phyloP scores from a whole-genome alignment of 2,113 vertebrate genomes.

The Pithys albifrons region DNA sequence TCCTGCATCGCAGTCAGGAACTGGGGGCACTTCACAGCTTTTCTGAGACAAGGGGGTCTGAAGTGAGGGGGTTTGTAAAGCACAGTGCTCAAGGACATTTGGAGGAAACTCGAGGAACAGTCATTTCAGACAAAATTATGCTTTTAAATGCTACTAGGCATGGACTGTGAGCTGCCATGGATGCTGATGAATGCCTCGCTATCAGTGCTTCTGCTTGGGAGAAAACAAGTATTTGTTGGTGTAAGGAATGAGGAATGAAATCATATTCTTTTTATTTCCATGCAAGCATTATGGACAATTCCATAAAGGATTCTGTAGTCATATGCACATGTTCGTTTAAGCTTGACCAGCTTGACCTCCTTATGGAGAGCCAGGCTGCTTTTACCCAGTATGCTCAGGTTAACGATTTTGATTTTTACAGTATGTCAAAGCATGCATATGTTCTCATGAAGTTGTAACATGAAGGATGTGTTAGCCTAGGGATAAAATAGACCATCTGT shows the following conservation, averaged over 20 bases:
- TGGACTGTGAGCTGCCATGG: background rate
- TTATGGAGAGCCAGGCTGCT: background rate
- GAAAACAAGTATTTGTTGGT: background rate
- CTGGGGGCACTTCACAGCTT: background rate
- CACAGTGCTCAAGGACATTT: background rate
- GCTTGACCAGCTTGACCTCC: too few species aligned
- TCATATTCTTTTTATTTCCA: background rate
- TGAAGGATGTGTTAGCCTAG: background rate
- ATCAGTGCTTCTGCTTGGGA: background rate
- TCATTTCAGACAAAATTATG: background rate
- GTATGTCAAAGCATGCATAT: background rate
- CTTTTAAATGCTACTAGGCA: background rate
- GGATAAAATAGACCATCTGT: background rate
- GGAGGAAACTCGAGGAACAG: background rate
- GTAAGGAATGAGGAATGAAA: background rate
- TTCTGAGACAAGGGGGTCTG: background rate
- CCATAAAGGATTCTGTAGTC: background rate
- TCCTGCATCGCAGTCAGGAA: background rate
- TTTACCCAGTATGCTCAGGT: fast-evolving
- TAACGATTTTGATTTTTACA: background rate
- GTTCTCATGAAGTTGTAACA: background rate
- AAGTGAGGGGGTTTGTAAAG: background rate
- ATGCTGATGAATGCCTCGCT: background rate
- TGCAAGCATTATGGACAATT: background rate
- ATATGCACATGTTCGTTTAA: fast-evolving